Evolutionary conservation across 2,113 vertebrate genomes (phyloP).

Genomic region (Neolamprologus caudopunctatus): DNA sequence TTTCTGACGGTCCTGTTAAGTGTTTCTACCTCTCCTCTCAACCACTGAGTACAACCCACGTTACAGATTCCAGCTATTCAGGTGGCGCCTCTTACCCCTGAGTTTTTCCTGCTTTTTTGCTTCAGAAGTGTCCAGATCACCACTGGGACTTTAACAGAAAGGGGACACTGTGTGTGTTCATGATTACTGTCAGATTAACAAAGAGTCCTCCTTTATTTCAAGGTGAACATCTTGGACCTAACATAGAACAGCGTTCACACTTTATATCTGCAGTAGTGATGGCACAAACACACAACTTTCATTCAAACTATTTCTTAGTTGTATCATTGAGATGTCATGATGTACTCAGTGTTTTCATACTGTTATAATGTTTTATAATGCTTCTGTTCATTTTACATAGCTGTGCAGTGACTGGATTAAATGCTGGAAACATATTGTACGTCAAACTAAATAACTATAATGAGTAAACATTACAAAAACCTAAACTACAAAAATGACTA

Average conservation of each 20-base stretch:
- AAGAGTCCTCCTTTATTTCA: not conserved
- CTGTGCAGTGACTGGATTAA: not conserved
- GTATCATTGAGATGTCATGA: not conserved
- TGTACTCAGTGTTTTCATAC: not conserved
- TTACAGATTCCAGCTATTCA: not conserved
- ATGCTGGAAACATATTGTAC: not conserved
- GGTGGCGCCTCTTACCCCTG: not conserved
- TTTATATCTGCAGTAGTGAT: not conserved
- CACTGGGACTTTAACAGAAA: not conserved
- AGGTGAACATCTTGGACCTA: not conserved
- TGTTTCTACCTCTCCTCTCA: not conserved
- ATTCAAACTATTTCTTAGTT: not conserved
- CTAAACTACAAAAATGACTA: not conserved
- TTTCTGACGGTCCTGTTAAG: not conserved
- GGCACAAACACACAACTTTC: not conserved
- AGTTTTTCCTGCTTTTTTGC: not conserved
- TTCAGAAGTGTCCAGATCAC: not conserved
- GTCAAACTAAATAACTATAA: not conserved
- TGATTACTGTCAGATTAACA: not conserved
- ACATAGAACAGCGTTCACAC: not conserved
- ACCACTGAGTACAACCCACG: not conserved
- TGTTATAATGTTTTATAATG: not conserved
- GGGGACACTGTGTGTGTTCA: not conserved
- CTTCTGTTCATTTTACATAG: not conserved
- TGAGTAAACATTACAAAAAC: not conserved